These are phyloP conservation scores for Mionectes olivaceus DNA, from an alignment of 2,797 vertebrate species.

Conservation along the genomic window DNA sequence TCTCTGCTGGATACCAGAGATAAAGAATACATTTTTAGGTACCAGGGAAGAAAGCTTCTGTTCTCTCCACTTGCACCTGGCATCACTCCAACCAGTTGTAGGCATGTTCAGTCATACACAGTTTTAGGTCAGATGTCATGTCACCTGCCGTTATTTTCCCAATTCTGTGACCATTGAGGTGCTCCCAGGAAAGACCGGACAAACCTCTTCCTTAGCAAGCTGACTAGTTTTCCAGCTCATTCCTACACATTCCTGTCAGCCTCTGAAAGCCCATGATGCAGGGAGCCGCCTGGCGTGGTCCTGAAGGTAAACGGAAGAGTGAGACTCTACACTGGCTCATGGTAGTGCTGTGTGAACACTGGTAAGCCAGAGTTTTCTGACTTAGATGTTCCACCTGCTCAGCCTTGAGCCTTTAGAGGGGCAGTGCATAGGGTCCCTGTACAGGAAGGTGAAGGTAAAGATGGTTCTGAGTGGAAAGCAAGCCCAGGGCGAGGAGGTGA, in stretches of 20 bases:
- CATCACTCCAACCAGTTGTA: not conserved
- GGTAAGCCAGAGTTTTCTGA: not conserved
- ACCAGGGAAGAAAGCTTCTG: not conserved
- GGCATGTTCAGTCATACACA: accelerated
- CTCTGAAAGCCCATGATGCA: not conserved
- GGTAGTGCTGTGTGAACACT: not conserved
- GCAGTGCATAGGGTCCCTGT: not conserved
- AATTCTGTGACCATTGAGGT: not conserved
- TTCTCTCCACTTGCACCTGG: not conserved
- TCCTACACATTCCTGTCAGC: not conserved
- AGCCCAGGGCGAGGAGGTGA: not conserved
- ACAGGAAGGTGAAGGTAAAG: not conserved
- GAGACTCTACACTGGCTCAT: not conserved
- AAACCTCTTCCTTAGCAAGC: not conserved
- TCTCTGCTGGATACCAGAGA: not conserved
- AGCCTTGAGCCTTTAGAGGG: not conserved
- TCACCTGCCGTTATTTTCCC: not conserved
- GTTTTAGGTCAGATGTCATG: not conserved
- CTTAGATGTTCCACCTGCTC: not conserved
- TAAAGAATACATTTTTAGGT: not conserved
- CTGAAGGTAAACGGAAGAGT: not conserved
- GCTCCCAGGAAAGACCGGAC: not conserved
- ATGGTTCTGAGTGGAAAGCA: not conserved
- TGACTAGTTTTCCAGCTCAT: not conserved
- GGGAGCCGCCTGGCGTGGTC: not conserved